Percentiles rank a stretch among this genome's conserved stretches.
These are phyloP conservation scores for Lysandra bellargus DNA, from an alignment of 2,888 invertebrate species.

Conservation along the genomic window DNA sequence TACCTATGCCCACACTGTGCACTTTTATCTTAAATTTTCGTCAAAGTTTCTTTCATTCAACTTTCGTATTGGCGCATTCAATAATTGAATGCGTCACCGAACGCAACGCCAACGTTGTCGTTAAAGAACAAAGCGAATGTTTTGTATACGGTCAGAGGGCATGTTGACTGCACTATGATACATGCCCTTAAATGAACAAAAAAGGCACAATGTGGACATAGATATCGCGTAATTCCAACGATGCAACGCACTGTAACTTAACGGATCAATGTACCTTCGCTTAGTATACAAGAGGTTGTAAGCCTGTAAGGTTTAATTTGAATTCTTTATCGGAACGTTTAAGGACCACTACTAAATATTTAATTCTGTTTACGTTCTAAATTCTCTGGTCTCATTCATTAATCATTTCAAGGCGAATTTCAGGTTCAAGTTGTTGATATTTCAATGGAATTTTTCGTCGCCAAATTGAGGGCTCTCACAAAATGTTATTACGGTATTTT, in stretches of 20 bases:
- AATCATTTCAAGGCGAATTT: constrained; percentile 16
- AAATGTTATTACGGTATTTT: neutral
- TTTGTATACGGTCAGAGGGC: no score
- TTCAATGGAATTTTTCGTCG: neutral
- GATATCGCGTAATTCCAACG: neutral
- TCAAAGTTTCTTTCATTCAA: no score
- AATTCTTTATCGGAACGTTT: constrained; percentile 3
- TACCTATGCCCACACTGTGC: no score
- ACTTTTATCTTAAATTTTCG: no score
- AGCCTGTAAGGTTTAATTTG: neutral
- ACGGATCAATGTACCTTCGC: no score
- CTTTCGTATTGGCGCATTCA: no score
- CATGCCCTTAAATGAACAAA: no score
- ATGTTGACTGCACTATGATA: no score
- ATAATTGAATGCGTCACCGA: no score
- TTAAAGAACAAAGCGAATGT: no score
- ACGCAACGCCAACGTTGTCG: no score
- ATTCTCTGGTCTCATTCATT: neutral
- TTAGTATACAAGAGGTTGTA: neutral
- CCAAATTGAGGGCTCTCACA: neutral
- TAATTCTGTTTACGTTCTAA: neutral
- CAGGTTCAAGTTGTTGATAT: neutral
- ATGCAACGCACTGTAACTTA: neutral
- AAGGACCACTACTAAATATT: constrained; percentile 2
- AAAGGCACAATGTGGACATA: no score